Evolutionary conservation across 1,140 invertebrate genomes (phyloP).

Genomic region (Bathynomus jamesi): DNA sequence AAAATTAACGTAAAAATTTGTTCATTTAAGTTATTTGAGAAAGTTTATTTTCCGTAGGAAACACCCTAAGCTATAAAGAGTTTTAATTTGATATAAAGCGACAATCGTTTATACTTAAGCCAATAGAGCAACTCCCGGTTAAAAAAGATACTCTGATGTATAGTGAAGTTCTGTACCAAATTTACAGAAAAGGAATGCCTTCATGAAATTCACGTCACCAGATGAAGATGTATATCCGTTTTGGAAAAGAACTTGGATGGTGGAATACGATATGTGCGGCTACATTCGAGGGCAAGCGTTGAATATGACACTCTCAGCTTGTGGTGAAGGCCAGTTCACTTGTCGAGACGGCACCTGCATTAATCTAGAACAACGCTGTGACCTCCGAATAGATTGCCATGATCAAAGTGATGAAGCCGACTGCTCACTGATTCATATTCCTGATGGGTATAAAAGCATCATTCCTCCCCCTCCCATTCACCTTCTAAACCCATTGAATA

Average conservation of each 20-base stretch:
- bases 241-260: conserved; percentile 1
- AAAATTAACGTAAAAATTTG: no score
- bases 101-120: no score
- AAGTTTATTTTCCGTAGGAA: no score
- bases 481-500: conserved; percentile 1
- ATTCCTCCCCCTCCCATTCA: conserved; percentile 23
- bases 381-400: conserved; percentile 68
- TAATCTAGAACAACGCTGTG: conserved; percentile 65
- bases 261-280: background rate
- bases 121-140: no score
- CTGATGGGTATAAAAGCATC: conserved; percentile 20
- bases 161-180: no score
- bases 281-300: conserved; percentile 4
- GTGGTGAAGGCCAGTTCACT: conserved; percentile 69
- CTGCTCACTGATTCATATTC: conserved; percentile 50
- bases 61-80: no score
- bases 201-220: background rate
- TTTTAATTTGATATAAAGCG: no score
- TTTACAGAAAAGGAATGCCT: background rate
- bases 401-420: conserved; percentile 82
- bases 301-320: conserved; percentile 44
- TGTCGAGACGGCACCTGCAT: conserved; percentile 89
- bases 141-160: no score
- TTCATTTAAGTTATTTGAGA: no score
- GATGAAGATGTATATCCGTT: conserved; percentile 7